Evolutionary conservation across 2,888 invertebrate species (phyloP), one percentile per base, ranked within the genome.

Genomic region (Linhomoeus sp.): DNA sequence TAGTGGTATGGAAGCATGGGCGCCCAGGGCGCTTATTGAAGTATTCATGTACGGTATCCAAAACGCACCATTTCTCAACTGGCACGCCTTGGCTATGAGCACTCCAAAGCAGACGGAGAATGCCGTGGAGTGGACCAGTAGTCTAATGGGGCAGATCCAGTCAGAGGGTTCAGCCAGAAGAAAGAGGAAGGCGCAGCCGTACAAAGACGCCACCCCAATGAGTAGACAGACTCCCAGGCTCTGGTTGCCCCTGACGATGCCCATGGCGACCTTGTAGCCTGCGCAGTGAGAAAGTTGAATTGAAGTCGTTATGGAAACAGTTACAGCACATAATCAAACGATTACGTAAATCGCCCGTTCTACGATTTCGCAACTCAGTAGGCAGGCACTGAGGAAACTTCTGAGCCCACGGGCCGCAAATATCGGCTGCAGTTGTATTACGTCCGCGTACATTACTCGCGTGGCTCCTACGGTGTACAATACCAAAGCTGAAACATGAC

Each of bases 71-170:
- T 62, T 63, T 26, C 58, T 46, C 37, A 62, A 53, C 45, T 60
- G 62, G 5, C 56, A 53, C 2, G 60, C 62, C 45, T 62, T 62
- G n/a, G 59, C 58, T 19, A 63, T 54, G 50, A 62, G 58, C 3
- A 61, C 61, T 39, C 62, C 62, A 45, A 62, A 62, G 46, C 62
- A 62, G 35, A 60, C 48, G 12, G 55, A 47, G 49, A 63, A 62
- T 17, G 56, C 54, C 7, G 62, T 43, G 43, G 56, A 52, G 45
- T 59, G 58, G 15, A 58, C 46, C 26, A 57, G 50, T 7, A 56
- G 54, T 26, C 60, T 55, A 3, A n/a, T 3, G 2, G 25, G 3
- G 23, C 44, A 44, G 7, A 44, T 54, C 24, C 50, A 46, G 39
- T 57, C 56, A 36, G 56, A 55, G 3, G 59, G 48, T 45, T 61